Evolutionary conservation across 1,140 invertebrate species (phyloP).

Genomic region (Chrysomallon squamiferum): DNA sequence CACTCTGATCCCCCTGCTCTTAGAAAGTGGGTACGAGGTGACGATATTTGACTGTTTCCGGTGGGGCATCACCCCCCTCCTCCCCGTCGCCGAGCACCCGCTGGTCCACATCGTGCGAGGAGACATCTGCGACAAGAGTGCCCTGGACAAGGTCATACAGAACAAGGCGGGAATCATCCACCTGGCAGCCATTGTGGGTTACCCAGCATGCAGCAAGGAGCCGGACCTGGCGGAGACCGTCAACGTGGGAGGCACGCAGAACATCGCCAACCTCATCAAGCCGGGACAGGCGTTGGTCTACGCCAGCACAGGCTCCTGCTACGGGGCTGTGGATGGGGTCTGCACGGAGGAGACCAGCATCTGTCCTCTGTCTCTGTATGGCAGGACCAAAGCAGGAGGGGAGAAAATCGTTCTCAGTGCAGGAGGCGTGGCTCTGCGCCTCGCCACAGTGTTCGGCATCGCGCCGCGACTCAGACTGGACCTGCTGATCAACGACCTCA

Average conservation of each 20-base stretch:
- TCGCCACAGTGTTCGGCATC: conserved; percentile 55
- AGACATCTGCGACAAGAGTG: conserved; percentile 36
- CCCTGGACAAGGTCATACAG: conserved; percentile 32
- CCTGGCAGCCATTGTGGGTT: conserved; percentile 54
- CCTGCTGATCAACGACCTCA: conserved; percentile 53
- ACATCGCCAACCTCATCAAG: conserved; percentile 34
- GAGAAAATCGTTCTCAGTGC: conserved; percentile 40
- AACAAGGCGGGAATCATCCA: conserved; percentile 45
- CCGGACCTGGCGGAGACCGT: conserved; percentile 34
- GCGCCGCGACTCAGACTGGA: conserved; percentile 51
- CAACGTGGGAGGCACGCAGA: conserved; percentile 46
- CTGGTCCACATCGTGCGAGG: conserved; percentile 40
- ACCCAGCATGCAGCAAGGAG: conserved; percentile 55
- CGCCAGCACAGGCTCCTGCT: conserved; percentile 54
- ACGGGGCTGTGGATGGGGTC: conserved; percentile 47
- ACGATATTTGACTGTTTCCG: conserved; percentile 48
- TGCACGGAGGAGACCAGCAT: conserved; percentile 52
- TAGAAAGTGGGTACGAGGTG: conserved; percentile 47
- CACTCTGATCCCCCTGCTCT: conserved; percentile 46
- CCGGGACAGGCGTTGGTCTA: conserved; percentile 47
- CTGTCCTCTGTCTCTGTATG: conserved; percentile 48
- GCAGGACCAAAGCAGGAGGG: conserved; percentile 46
- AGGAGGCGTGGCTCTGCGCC: conserved; percentile 43
- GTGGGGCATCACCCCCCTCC: conserved; percentile 43
- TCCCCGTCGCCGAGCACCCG: conserved; percentile 35